Evolutionary conservation across 2,113 vertebrate species (phyloP).

Genomic region (Cyanoramphus novaezelandiae): DNA sequence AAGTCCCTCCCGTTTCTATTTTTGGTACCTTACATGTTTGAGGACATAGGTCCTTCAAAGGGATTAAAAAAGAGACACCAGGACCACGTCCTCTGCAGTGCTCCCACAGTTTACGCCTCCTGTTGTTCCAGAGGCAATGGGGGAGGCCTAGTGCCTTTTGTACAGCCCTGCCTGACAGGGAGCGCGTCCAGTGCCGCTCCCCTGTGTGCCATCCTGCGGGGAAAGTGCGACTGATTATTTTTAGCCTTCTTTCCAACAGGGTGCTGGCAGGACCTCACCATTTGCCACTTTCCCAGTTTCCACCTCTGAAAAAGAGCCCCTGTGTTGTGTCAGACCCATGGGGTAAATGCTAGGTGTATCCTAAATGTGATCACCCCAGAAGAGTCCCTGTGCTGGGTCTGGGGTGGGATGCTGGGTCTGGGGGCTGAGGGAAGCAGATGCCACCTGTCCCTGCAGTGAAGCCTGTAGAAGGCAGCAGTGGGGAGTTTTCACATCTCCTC

Average conservation of each 20-base stretch:
- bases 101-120: background rate
- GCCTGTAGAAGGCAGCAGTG: rapidly evolving
- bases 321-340: rapidly evolving
- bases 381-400: no score
- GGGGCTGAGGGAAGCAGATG: background rate
- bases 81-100: background rate
- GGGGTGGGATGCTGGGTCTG: background rate
- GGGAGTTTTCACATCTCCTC: background rate
- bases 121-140: background rate
- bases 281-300: background rate
- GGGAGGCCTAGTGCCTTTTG: background rate
- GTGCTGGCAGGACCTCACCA: background rate
- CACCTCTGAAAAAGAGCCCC: background rate
- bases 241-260: background rate
- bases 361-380: background rate
- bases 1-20: background rate
- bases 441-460: background rate
- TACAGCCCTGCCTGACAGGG: rapidly evolving
- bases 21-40: background rate
- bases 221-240: background rate
- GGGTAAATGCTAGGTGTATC: background rate
- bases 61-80: background rate
- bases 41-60: background rate
- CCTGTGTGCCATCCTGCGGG: rapidly evolving
- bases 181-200: rapidly evolving